Base-by-base conservation (phyloP, 2,113 vertebrate genomes). In the Muscicapa adusta region DNA sequence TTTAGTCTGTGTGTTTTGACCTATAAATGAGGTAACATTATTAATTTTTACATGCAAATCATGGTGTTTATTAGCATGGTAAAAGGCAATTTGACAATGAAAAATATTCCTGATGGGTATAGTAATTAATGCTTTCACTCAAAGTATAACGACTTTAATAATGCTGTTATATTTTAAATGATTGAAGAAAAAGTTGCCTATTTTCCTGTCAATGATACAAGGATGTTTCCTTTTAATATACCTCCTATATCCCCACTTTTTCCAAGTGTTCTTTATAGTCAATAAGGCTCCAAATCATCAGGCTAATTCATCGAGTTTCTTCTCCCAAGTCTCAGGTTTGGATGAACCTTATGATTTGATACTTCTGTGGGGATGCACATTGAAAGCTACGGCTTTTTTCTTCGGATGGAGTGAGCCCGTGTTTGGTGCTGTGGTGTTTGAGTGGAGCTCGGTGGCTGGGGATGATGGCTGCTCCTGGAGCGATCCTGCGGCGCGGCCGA, bases 1-100 rank as follows among this genome's bases (percentile, higher is more conserved):
- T 93, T 96, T 86, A 89, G 94, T 93, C 86, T 56, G n/a, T 93
- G 67, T 80, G 83, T 94, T 95, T 94, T 94, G 91, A 92, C 94
- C 94, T 91, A 56, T 91, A 93, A 96, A 91, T 80, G 84, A 96
- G 89, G 88, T 91, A 94, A 93, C 6, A 4, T 26, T 38, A 71
- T 65, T 94, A 68, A 68, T 91, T 94, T 96, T 93, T 89, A 57
- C 50, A 56, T 68, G 45, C 29, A 53, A 51, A 80, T 31, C 77
- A 79, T 70, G 47, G 48, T 96, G 45, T 79, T 63, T 77, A 70
- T 89, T 88, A 91, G 78, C 58, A 42, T 76, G 85, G 85, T 72
- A 73, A 95, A 96, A 95, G 45, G 71, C 83, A 96, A 87, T 79
- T 60, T 40, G 61, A 89, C 85, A 86, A 86, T 72, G 78, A 76